phyloP scores from a whole-genome alignment of 2,888 invertebrate species.

The Orthosia gothica region DNA sequence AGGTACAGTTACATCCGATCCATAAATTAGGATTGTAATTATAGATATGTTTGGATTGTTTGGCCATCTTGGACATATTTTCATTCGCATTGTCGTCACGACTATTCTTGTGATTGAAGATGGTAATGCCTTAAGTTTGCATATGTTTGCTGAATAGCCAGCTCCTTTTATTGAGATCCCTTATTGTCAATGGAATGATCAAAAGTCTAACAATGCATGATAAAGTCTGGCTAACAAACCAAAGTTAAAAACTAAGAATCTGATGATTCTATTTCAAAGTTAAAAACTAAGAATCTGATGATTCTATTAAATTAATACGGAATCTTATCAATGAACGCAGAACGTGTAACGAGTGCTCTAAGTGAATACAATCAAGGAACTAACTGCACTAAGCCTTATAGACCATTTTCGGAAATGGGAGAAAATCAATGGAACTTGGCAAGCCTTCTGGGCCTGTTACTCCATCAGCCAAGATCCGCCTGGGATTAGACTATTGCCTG shows the following conservation, averaged over 20 bases:
- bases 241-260: background rate
- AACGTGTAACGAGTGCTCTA: background rate
- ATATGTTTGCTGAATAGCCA: background rate
- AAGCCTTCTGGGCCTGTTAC: slow-evolving; percentile 51
- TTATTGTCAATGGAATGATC: too few species aligned
- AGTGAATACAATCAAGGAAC: slow-evolving; percentile 26
- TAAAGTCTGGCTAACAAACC: background rate
- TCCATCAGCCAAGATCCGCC: slow-evolving; percentile 55
- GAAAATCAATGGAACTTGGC: slow-evolving; percentile 61
- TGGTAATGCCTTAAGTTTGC: background rate
- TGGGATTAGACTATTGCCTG: slow-evolving; percentile 72
- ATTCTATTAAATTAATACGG: background rate
- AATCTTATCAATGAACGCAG: background rate
- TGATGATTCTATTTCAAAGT: background rate
- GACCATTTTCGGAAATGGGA: slow-evolving; percentile 38
- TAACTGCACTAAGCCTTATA: background rate
- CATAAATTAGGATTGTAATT: slow-evolving; percentile 38
- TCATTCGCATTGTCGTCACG: background rate
- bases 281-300: too few species aligned
- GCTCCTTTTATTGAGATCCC: too few species aligned
- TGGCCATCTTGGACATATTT: background rate
- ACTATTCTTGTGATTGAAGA: background rate
- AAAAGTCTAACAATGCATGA: background rate
- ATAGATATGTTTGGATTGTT: background rate
- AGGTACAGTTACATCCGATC: slow-evolving; percentile 32